Evolutionary conservation across 2,113 vertebrate genomes (phyloP).

Genomic region (Cryptotis parvus): DNA sequence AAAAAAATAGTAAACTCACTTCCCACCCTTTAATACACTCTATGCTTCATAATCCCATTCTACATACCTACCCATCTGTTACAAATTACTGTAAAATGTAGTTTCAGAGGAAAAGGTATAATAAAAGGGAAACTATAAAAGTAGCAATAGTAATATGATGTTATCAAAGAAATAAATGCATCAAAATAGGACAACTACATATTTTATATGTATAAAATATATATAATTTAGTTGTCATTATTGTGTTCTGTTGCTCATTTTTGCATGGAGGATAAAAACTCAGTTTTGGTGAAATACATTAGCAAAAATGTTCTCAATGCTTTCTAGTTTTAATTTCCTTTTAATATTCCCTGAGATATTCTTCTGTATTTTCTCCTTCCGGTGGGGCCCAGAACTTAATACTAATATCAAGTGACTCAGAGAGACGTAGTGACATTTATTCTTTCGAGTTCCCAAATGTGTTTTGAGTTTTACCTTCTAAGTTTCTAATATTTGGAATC

Average conservation of each 20-base stretch:
- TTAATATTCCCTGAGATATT: background rate
- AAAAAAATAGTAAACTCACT: background rate
- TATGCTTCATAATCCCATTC: background rate
- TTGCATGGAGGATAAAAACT: background rate
- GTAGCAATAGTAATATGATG: background rate
- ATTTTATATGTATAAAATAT: constrained; percentile 18
- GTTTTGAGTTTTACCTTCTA: background rate
- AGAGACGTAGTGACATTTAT: background rate
- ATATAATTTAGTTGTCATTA: background rate
- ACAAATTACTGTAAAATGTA: background rate
- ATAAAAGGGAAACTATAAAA: background rate
- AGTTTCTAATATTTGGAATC: background rate
- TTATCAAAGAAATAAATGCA: background rate
- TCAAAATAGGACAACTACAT: constrained; percentile 6
- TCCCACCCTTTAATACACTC: background rate
- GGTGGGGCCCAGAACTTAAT: background rate
- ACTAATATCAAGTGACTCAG: background rate
- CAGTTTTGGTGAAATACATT: background rate
- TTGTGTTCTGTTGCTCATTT: background rate
- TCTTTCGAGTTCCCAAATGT: background rate
- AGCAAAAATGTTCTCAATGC: background rate
- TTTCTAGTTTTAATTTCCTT: background rate
- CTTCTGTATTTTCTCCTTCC: background rate
- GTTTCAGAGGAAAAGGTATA: background rate
- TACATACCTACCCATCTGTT: background rate